Percentiles rank a stretch among this genome's conserved stretches.
Conservation (phyloP, 2,113 vertebrate genomes). For the Corythornis vintsioides region DNA sequence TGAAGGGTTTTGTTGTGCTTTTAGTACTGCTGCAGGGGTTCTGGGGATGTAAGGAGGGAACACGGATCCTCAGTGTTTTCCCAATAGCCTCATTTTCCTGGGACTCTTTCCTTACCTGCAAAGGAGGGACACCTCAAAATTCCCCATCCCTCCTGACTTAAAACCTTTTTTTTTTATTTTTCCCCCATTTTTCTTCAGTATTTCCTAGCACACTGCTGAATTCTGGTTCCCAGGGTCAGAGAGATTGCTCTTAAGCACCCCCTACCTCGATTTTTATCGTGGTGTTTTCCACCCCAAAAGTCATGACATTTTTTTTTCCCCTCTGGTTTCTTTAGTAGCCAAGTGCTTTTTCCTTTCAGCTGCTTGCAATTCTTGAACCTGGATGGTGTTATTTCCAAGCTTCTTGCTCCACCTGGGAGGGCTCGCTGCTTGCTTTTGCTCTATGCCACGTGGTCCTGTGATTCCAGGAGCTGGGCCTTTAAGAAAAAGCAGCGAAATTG, state of each 20-base stretch:
- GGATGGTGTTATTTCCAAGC: neutral
- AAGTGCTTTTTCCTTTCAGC: neutral
- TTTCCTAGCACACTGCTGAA: neutral
- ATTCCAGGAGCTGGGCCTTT: slow-evolving; percentile 27
- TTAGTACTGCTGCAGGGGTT: neutral
- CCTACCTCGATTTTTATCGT: neutral
- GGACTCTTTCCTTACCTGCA: neutral
- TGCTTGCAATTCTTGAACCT: neutral
- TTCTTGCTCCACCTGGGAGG: neutral
- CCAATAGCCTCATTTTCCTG: neutral
- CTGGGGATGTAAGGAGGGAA: neutral
- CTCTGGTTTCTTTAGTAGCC: neutral
- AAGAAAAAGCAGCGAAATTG: slow-evolving; percentile 16
- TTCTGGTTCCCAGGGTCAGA: neutral
- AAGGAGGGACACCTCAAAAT: neutral
- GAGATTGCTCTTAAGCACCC: neutral
- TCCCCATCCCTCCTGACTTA: neutral
- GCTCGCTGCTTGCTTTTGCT: neutral
- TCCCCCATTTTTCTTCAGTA: neutral
- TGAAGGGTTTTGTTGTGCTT: neutral
- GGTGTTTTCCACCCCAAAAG: neutral
- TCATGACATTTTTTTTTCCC: neutral
- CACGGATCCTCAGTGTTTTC: neutral
- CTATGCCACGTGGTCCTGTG: neutral
- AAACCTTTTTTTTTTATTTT: neutral